A percentile compares a stretch with the other conserved stretches of the same genome.
These are phyloP conservation scores for Vidua macroura DNA, from an alignment of 2,113 vertebrate species.

Conservation along the genomic window DNA sequence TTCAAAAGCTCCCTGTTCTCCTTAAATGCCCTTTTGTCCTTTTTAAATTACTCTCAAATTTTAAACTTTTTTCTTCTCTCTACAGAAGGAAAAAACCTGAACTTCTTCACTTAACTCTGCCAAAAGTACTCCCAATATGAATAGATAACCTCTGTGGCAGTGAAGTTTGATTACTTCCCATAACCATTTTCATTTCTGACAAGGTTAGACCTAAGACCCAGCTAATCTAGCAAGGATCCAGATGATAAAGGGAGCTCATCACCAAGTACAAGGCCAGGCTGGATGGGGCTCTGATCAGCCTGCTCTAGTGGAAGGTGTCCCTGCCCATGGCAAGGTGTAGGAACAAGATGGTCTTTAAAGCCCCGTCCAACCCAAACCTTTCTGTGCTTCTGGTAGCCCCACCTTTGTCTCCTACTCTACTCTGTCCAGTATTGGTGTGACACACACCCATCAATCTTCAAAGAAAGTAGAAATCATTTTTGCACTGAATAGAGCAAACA, in stretches of 20 bases:
- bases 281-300: neutral
- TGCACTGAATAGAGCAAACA: neutral
- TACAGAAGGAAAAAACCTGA: neutral
- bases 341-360: neutral
- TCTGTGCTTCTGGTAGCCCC: neutral
- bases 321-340: neutral
- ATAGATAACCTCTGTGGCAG: neutral
- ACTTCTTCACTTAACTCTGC: neutral
- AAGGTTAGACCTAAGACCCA: neutral
- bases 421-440: no score
- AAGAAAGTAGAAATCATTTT: neutral
- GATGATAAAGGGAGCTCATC: neutral
- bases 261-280: neutral
- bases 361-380: neutral
- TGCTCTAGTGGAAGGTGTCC: neutral
- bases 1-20: neutral
- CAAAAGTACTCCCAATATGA: neutral
- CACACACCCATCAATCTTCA: neutral
- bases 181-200: neutral
- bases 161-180: neutral
- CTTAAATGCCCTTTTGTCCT: neutral
- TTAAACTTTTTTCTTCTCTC: neutral
- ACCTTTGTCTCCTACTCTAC: neutral
- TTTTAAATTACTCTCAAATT: neutral
- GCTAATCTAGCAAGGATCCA: neutral